Percentiles rank a stretch among this genome's conserved stretches.
phyloP scores from a whole-genome alignment of 2,888 invertebrate species.

The Meteorus cinctellus region DNA sequence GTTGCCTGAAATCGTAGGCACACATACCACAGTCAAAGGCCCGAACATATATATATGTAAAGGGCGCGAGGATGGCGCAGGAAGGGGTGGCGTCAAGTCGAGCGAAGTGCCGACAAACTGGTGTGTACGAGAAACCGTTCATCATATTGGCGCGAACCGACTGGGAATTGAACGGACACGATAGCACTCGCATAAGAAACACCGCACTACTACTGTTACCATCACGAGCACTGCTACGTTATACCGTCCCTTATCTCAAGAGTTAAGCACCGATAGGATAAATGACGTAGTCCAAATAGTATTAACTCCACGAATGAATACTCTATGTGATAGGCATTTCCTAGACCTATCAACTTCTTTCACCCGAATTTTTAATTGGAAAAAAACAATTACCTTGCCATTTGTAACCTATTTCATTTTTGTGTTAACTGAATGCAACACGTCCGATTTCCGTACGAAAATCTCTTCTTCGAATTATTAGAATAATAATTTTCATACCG shows the following conservation, averaged over 20 bases:
- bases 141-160: slow-evolving; percentile 48
- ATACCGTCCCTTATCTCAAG: slow-evolving; percentile 41
- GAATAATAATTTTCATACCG: no score
- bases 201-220: slow-evolving; percentile 17
- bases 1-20: slow-evolving; percentile 61
- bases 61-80: slow-evolving; percentile 38
- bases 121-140: slow-evolving; percentile 51
- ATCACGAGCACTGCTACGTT: not conserved
- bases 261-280: slow-evolving; percentile 39
- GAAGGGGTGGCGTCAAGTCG: slow-evolving; percentile 39
- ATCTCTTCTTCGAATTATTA: no score
- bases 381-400: no score
- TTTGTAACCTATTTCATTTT: no score
- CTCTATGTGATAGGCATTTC: slow-evolving; percentile 21
- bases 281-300: not conserved
- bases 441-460: not conserved
- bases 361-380: not conserved
- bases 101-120: slow-evolving; percentile 44
- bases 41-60: slow-evolving; percentile 32
- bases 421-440: no score
- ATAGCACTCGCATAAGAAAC: slow-evolving; percentile 44
- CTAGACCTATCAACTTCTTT: not conserved
- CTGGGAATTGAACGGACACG: slow-evolving; percentile 42
- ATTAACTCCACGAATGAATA: not conserved
- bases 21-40: slow-evolving; percentile 3